These are phyloP conservation scores for Arctocebus calabarensis DNA, from an alignment of 2,797 vertebrate genomes.

Conservation along the genomic window DNA sequence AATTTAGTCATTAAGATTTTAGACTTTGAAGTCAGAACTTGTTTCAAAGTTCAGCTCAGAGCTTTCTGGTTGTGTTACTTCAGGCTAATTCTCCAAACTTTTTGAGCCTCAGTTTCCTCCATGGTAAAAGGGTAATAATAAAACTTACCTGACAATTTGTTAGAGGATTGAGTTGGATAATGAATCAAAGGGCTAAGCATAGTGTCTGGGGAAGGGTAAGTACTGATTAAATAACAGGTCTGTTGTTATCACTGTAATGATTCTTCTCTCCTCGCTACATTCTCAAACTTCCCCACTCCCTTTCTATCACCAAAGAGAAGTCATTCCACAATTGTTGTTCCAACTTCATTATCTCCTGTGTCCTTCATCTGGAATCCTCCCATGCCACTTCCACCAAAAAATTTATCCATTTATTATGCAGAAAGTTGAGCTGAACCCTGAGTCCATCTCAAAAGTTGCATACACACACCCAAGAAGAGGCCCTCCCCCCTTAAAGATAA, in stretches of 20 bases:
- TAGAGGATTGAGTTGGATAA: not conserved
- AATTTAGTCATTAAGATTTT: slow-evolving; percentile 4
- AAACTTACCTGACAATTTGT: not conserved
- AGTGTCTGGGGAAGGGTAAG: not conserved
- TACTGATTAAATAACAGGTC: not conserved
- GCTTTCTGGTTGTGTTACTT: not conserved
- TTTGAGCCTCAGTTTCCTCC: not conserved
- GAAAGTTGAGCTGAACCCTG: not conserved
- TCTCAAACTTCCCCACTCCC: not conserved
- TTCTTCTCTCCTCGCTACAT: not conserved
- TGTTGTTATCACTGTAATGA: not conserved
- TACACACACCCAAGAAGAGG: not conserved
- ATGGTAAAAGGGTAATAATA: not conserved
- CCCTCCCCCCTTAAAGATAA: not conserved
- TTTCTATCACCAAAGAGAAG: not conserved
- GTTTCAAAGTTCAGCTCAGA: slow-evolving; percentile 20
- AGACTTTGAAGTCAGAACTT: slow-evolving; percentile 27
- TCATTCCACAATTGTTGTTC: not conserved
- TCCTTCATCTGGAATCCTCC: not conserved
- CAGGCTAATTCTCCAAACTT: not conserved
- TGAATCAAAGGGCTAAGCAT: not conserved
- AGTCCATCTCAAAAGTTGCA: not conserved
- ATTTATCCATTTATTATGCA: not conserved
- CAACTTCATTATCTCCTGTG: not conserved
- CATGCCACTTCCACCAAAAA: not conserved